Conservation (phyloP, 1,140 invertebrate species). For the Drosophila kikkawai region DNA sequence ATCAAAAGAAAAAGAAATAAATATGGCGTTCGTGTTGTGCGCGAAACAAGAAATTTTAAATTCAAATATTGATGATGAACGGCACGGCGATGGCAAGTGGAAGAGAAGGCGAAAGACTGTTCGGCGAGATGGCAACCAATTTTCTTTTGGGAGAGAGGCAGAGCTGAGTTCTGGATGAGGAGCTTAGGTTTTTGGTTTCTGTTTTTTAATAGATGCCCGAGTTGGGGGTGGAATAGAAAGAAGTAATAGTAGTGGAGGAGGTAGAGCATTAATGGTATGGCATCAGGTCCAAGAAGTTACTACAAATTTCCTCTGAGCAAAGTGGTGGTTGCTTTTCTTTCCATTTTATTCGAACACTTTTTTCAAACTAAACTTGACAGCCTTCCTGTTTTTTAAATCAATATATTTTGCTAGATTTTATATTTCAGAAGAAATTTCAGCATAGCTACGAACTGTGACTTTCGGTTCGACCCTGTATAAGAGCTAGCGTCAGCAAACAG, state of each 20-base stretch:
- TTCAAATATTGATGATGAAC: constrained; percentile 79
- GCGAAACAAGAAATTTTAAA: constrained; percentile 77
- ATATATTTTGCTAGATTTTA: neutral
- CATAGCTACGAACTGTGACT: too few species aligned
- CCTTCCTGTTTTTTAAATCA: neutral
- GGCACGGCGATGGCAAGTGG: constrained; percentile 24
- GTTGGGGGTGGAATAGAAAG: constrained; percentile 1
- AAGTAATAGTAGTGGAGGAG: constrained; percentile 5
- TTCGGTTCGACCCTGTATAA: too few species aligned
- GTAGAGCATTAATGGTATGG: neutral
- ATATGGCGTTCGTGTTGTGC: constrained; percentile 71
- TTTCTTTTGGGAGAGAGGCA: constrained; percentile 40
- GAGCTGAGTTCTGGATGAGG: constrained; percentile 4
- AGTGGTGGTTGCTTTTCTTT: constrained; percentile 67
- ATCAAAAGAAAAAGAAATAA: constrained; percentile 76
- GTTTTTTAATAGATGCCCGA: constrained; percentile 16
- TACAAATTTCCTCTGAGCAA: constrained; percentile 21
- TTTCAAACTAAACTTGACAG: constrained; percentile 13
- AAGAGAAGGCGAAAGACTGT: constrained; percentile 14
- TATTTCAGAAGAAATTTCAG: too few species aligned
- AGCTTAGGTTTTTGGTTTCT: constrained; percentile 24
- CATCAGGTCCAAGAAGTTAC: constrained; percentile 1
- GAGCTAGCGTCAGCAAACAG: too few species aligned
- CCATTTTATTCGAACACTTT: constrained; percentile 56
- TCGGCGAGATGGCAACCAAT: constrained; percentile 31